A percentile compares a stretch with the other conserved stretches of the same genome.
Conservation (phyloP, 2,888 invertebrate species). For the Lepidocyrtoides sp. region DNA sequence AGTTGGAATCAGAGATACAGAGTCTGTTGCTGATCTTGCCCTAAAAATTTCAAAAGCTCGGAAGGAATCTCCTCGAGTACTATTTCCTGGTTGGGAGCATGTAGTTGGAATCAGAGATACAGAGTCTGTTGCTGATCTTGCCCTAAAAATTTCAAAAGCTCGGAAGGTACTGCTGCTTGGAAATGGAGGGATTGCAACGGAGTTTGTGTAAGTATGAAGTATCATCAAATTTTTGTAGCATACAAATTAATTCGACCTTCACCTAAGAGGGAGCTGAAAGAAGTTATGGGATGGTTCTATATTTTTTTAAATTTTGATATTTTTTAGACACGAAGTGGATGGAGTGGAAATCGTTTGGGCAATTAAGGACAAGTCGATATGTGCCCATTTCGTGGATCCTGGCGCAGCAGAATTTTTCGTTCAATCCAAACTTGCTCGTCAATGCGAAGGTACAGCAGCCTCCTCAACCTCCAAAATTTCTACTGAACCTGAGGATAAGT, state of each 20-base stretch:
- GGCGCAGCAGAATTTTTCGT: conserved; percentile 98
- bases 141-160: conserved; percentile 90
- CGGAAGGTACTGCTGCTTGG: conserved; percentile 94
- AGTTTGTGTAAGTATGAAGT: conserved; percentile 91
- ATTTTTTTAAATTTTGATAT: conserved; percentile 29
- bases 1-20: conserved; percentile 97
- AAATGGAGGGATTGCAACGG: conserved; percentile 99
- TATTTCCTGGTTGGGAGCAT: conserved; percentile 89
- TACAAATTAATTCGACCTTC: too few species aligned
- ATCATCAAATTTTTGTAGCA: too few species aligned
- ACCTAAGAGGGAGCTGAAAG: too few species aligned
- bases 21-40: conserved; percentile 94
- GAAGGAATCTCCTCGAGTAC: conserved; percentile 92
- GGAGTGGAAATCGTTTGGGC: conserved; percentile 97
- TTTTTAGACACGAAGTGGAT: conserved; percentile 91
- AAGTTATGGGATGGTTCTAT: too few species aligned
- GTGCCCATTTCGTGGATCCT: conserved; percentile 97
- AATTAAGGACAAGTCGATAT: conserved; percentile 96
- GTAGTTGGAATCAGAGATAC: conserved; percentile 97
- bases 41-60: conserved; percentile 90
- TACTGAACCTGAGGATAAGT: too few species aligned
- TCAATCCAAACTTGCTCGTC: conserved; percentile 81
- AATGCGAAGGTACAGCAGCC: neutral
- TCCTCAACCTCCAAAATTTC: neutral
- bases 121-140: conserved; percentile 95